A percentile compares a stretch with the other conserved stretches of the same genome.
These are phyloP conservation scores for Sturnus vulgaris DNA, from an alignment of 2,113 vertebrate species.

Conservation along the genomic window DNA sequence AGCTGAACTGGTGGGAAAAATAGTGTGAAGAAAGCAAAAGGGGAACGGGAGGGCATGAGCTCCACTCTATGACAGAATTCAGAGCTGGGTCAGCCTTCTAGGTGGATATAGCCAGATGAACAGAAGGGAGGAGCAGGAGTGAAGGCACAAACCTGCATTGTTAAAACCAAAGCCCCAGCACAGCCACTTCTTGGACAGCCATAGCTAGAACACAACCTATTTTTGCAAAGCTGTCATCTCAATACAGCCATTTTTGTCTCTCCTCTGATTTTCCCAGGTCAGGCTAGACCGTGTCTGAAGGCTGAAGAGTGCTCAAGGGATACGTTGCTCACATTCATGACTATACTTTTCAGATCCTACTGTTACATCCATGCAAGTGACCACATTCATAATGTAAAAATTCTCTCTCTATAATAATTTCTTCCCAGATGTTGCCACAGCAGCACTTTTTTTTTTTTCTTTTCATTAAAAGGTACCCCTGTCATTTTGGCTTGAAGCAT, in stretches of 20 bases:
- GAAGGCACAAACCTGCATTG: neutral
- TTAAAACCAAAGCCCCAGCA: neutral
- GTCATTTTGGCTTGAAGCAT: neutral
- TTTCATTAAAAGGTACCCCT: neutral
- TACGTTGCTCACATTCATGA: neutral
- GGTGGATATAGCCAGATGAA: neutral
- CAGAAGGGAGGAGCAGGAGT: neutral
- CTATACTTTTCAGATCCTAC: neutral
- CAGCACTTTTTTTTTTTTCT: neutral
- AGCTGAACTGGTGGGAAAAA: neutral
- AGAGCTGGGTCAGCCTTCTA: neutral
- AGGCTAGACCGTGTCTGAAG: neutral
- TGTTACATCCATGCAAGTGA: neutral
- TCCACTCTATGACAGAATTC: fast-evolving
- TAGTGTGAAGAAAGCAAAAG: neutral
- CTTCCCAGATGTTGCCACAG: neutral
- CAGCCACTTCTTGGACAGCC: neutral
- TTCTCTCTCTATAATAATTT: neutral
- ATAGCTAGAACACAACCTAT: neutral
- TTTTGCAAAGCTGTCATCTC: neutral
- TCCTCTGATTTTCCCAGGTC: neutral
- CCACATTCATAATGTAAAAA: neutral
- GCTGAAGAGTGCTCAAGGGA: neutral
- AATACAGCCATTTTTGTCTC: neutral
- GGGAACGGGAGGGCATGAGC: neutral